Conservation (phyloP, 2,888 invertebrate genomes). For the Rhyacophila evoluta region DNA sequence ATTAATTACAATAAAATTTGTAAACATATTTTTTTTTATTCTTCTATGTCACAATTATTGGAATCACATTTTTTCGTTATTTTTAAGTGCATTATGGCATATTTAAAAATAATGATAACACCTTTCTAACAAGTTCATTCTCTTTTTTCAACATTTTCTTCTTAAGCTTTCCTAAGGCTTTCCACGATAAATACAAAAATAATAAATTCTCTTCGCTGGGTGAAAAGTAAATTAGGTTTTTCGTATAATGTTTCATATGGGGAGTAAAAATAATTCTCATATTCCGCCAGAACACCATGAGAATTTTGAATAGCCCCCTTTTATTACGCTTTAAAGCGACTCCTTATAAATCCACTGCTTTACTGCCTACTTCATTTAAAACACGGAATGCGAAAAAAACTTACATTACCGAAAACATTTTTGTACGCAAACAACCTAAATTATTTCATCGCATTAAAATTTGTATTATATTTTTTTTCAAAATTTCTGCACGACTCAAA, state of each 20-base stretch:
- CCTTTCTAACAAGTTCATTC: no score
- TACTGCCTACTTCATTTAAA: constrained; percentile 3
- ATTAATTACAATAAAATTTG: no score
- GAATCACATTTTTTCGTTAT: no score
- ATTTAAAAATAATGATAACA: no score
- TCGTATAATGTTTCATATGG: constrained; percentile 12
- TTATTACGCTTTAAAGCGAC: constrained; percentile 6
- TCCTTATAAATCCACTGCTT: constrained; percentile 14
- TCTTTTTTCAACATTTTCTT: no score
- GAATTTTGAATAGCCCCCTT: constrained; percentile 14
- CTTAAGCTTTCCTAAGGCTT: no score
- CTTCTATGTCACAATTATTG: no score
- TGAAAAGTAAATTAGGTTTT: constrained; percentile 14
- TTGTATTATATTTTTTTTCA: no score
- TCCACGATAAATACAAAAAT: no score
- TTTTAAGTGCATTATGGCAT: no score
- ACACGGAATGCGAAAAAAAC: constrained; percentile 4
- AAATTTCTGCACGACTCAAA: no score
- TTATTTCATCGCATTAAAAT: not conserved
- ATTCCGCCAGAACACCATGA: constrained; percentile 9
- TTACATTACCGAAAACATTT: not conserved
- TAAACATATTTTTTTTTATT: not conserved
- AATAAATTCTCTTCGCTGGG: not conserved
- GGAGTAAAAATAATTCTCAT: constrained; percentile 8
- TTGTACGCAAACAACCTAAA: not conserved